phyloP scores from a whole-genome alignment of 2,113 vertebrate species.

The Lates calcarifer region DNA sequence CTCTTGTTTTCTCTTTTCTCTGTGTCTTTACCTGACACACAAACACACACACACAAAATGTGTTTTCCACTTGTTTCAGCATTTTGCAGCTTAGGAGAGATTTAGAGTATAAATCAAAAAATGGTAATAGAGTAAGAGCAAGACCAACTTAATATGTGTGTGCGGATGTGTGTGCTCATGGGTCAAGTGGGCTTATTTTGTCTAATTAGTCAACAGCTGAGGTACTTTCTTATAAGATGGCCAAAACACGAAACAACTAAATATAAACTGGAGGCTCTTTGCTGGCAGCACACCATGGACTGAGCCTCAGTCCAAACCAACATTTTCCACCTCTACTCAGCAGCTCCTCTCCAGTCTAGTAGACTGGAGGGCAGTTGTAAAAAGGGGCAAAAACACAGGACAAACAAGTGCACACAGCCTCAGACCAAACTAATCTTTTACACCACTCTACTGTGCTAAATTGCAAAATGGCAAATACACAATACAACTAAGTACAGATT shows the following conservation, averaged over 20 bases:
- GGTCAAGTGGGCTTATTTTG: slow-evolving; percentile 2
- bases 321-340: slow-evolving; percentile 8
- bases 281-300: background rate
- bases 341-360: background rate
- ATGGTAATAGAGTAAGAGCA: slow-evolving; percentile 9
- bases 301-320: background rate
- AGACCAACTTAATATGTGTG: background rate
- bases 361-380: background rate
- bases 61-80: slow-evolving; percentile 55
- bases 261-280: background rate
- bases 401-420: background rate
- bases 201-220: background rate
- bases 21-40: background rate
- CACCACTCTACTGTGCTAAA: background rate
- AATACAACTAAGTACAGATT: background rate
- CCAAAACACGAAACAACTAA: background rate
- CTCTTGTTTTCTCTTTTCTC: background rate
- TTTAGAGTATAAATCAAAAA: slow-evolving; percentile 26
- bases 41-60: slow-evolving; percentile 25
- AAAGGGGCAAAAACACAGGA: background rate
- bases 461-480: slow-evolving; percentile 12
- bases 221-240: background rate
- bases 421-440: background rate
- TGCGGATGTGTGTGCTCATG: slow-evolving; percentile 4
- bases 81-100: slow-evolving; percentile 49